Evolutionary conservation across 2,113 vertebrate genomes (phyloP), one percentile per base, ranked within the genome.

Genomic region (Triplophysa rosa): DNA sequence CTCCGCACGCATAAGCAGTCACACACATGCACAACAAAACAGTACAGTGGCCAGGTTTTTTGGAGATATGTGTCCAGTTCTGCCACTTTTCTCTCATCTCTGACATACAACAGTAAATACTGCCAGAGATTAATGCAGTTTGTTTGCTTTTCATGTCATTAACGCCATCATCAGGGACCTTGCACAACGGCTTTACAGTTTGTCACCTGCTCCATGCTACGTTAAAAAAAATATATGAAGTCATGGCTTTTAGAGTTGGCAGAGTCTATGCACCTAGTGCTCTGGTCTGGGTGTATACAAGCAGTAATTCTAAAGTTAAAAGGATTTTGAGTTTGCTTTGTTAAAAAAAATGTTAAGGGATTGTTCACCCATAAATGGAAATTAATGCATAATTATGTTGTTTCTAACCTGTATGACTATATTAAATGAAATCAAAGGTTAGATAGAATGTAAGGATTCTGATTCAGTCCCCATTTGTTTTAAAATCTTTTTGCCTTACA

Each of bases 61-160:
- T 63, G 33, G 33, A 7, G 33, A 75, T 56, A 16, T 14, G 24
- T 17, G 56, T 37, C 9, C 11, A 7, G 63, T 72, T 67, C 77
- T 23, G 75, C 61, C 26, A 26, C 19, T 7, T 21, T 52, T 40
- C 83, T 80, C 24, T 69, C 69, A 52, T 69, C 12, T 11, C 78
- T 75, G 87, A 89, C 85, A 80, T 73, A 82, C 84, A 74, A 80
- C 5, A 70, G 87, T 89, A 89, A 90, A 91, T 81, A 79, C 77
- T 63, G 67, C 63, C 69, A 67, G 52, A 78, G 88, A 88, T 89
- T 88, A 88, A 84, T 76, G 83, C 78, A 80, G 86, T 81, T 83
- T 89, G 86, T 91, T 90, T 91, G 84, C 65, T 81, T 90, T 88
- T 64, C 56, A 83, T 79, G 77, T 87, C 84, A 85, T 84, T 88